These are phyloP conservation scores for Chionoecetes opilio DNA, from an alignment of 1,140 invertebrate genomes.

Conservation along the genomic window DNA sequence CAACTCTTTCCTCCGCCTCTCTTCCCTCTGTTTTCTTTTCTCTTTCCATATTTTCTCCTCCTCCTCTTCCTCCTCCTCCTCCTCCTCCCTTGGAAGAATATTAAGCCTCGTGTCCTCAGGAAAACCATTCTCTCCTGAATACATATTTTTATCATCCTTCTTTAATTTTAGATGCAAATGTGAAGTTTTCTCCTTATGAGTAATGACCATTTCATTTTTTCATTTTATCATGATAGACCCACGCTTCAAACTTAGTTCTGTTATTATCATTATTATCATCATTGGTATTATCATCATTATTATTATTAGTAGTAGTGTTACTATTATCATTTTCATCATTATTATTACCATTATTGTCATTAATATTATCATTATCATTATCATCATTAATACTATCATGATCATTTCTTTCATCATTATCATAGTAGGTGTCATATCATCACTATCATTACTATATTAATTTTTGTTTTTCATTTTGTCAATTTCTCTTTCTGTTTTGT, in stretches of 20 bases:
- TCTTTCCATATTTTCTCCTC: neutral
- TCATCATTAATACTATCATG: neutral
- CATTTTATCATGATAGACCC: neutral
- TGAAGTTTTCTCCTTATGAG: neutral
- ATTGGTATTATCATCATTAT: neutral
- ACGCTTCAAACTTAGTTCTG: neutral
- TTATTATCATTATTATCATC: neutral
- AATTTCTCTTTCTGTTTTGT: no score
- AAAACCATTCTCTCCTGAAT: neutral
- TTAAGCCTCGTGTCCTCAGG: neutral
- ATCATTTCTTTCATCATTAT: neutral
- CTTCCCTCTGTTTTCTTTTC: neutral
- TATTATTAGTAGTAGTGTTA: neutral
- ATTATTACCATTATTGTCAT: neutral
- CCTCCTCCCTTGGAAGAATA: neutral
- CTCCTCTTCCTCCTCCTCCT: constrained; percentile 4
- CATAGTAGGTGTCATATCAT: neutral
- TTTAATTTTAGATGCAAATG: constrained; percentile 6
- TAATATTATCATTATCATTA: neutral
- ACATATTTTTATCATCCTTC: neutral
- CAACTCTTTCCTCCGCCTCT: neutral
- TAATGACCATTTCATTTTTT: neutral
- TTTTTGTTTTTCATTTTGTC: no score
- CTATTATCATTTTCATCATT: neutral
- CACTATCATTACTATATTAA: neutral